Base-by-base conservation (phyloP, 2,888 invertebrate genomes). In the Macaria liturata region DNA sequence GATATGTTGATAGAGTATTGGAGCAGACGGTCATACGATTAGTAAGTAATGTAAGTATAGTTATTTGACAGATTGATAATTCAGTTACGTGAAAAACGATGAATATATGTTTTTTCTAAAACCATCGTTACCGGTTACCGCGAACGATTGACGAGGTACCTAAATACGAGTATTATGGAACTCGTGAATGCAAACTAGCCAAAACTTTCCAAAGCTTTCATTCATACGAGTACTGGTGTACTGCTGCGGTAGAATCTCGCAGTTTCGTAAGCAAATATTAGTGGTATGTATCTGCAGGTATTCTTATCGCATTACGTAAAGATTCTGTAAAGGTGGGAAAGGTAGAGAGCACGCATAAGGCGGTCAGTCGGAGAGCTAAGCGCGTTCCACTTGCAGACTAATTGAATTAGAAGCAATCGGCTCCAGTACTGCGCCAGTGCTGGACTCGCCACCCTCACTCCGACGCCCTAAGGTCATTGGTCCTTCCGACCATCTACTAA, bases 391-490 rank as follows among this genome's bases (percentile, higher is more conserved):
- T 87, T 86, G 84, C 80, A 78, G 70, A 66, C 75, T 89, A 90
- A 91, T 91, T 90, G 75, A 90, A 90, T 91, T 91, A 91, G 83
- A 78, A 79, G 79, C 88, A 86, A 87, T 85, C 82, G 86, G 76
- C 81, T 81, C 75, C 72, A 69, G 64, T 70, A 59, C 65, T 69
- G 65, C 70, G 69, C 69, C 74, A 71, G 68, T 72, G 67, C 69
- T 70, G 61, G 64, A 63, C 62, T 72, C 74, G 71, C 75, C 77
- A 74, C 72, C 68, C 74, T 71, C 71, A 69, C 71, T 67, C 69
- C 64, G 62, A 68, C 68, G 71, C 74, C 75, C 76, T 78, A 74
- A 74, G 76, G 76, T 78, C 82, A 79, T 78, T 78, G 78, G 76
- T 73, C 74, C 67, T 68, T 69, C 63, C 67, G 68, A 69, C 68